Evolutionary conservation across 1,140 invertebrate species (phyloP).

Genomic region (Penaeus vannamei): DNA sequence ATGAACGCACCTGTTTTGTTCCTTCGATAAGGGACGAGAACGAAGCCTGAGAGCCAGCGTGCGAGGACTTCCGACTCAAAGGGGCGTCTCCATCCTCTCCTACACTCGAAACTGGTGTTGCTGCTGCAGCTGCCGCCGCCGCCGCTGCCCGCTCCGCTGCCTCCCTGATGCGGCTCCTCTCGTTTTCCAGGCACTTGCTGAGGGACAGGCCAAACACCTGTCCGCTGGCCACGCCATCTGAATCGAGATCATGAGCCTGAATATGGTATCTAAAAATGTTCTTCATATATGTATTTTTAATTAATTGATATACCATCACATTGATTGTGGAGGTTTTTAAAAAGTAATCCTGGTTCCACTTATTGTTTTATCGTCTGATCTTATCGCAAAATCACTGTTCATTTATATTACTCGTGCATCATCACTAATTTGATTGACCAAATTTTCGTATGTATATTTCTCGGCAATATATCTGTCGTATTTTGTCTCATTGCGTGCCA

Average conservation of each 20-base stretch:
- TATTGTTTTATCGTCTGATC: no score
- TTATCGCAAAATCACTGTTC: no score
- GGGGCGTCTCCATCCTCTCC: slow-evolving; percentile 57
- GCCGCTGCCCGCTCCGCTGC: slow-evolving; percentile 63
- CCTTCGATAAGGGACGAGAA: slow-evolving; percentile 80
- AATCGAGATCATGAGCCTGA: neutral
- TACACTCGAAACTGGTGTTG: slow-evolving; percentile 48
- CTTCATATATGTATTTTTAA: no score
- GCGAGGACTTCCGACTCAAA: slow-evolving; percentile 74
- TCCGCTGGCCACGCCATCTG: slow-evolving; percentile 68
- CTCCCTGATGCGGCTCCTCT: slow-evolving; percentile 71
- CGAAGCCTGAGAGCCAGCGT: slow-evolving; percentile 80
- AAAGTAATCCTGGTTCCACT: no score
- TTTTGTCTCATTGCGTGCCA: no score
- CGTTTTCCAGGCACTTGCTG: slow-evolving; percentile 85
- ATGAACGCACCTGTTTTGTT: slow-evolving; percentile 57
- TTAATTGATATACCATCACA: no score
- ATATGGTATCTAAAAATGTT: neutral
- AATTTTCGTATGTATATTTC: no score
- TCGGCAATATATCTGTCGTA: no score
- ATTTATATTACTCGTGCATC: no score
- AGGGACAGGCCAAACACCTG: slow-evolving; percentile 88
- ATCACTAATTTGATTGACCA: no score
- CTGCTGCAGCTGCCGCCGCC: slow-evolving; percentile 70
- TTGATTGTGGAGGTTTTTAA: no score